A percentile compares a stretch with the other conserved stretches of the same genome.
These are phyloP conservation scores for Cinclus mexicanus DNA, from an alignment of 2,113 vertebrate species.

Conservation along the genomic window DNA sequence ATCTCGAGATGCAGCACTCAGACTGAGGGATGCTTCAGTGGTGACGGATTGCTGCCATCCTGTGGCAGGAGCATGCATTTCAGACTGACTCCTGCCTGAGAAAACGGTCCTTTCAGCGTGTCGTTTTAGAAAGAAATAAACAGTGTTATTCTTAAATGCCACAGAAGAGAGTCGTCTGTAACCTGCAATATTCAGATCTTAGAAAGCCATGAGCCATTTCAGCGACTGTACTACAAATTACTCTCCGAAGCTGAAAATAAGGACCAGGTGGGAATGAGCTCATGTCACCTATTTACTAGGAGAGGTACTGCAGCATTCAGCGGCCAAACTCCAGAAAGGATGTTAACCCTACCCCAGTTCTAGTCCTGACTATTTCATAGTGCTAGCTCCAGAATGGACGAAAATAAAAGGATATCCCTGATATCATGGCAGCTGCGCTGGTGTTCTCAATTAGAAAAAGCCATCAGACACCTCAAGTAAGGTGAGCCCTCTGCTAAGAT, in stretches of 20 bases:
- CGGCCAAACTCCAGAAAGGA: background rate
- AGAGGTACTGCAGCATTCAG: background rate
- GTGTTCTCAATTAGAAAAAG: background rate
- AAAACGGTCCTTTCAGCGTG: background rate
- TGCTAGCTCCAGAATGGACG: background rate
- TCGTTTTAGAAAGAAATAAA: background rate
- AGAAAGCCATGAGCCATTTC: background rate
- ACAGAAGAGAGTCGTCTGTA: background rate
- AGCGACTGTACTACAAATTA: background rate
- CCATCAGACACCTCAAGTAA: background rate
- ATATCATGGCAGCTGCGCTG: background rate
- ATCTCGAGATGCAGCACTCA: accelerated
- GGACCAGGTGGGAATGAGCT: background rate
- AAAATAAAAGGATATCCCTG: background rate
- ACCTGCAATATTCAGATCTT: background rate
- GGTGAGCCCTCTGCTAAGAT: background rate
- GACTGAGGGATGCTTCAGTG: background rate
- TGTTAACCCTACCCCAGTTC: background rate
- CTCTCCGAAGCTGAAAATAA: background rate
- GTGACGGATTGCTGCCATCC: conserved; percentile 44
- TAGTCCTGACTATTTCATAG: background rate
- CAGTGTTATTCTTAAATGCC: background rate
- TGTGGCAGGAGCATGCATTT: conserved; percentile 14
- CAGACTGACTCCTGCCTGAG: background rate
- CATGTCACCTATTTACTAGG: background rate